Evolutionary conservation across 2,113 vertebrate species (phyloP).

Genomic region (Alaudala cheleensis): DNA sequence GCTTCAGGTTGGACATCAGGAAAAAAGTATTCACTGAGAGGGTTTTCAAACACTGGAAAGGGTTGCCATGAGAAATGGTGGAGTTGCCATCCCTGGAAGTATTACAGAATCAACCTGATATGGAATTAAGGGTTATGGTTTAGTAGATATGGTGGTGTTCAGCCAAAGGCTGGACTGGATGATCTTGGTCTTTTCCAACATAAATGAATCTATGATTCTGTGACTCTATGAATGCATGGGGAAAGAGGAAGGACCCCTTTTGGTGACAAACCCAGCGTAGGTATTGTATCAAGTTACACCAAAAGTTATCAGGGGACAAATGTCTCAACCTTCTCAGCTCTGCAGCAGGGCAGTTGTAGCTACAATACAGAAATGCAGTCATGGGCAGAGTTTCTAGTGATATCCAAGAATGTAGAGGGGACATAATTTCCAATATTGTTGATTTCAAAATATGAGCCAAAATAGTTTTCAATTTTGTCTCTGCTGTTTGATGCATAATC

Average conservation of each 20-base stretch:
- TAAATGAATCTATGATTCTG: neutral
- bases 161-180: fast-evolving
- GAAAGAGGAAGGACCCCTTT: neutral
- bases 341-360: neutral
- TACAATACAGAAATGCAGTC: neutral
- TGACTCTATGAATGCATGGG: neutral
- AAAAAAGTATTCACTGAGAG: neutral
- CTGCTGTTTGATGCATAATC: neutral
- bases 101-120: neutral
- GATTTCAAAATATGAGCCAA: neutral
- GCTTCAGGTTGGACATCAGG: neutral
- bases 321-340: neutral
- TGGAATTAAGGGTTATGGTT: neutral
- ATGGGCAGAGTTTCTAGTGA: neutral
- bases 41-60: neutral
- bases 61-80: neutral
- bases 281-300: neutral
- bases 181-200: neutral
- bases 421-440: neutral
- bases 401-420: neutral
- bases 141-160: neutral
- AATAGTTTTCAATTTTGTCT: neutral
- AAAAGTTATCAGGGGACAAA: neutral
- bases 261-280: neutral
- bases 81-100: neutral